Evolutionary conservation across 1,140 invertebrate species (phyloP).

Genomic region (Eufriesea mexicana): DNA sequence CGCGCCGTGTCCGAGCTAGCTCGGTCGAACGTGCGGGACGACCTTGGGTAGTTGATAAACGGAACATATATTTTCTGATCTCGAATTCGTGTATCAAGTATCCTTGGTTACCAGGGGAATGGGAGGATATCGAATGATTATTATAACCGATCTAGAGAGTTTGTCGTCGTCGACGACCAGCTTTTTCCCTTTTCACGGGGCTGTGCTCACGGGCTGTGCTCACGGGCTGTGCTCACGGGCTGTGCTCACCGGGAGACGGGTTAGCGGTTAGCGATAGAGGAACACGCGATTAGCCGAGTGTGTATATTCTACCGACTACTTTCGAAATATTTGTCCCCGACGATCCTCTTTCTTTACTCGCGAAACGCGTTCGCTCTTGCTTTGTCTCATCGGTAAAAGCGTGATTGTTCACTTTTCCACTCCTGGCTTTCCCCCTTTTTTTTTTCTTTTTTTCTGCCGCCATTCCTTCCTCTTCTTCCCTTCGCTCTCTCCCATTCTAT

Average conservation of each 20-base stretch:
- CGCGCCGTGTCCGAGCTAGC: too few relatives aligned
- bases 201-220: slow-evolving; percentile 2
- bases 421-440: neutral
- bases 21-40: neutral
- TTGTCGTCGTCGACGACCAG: neutral
- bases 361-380: neutral
- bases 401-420: slow-evolving; percentile 50
- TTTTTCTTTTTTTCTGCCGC: neutral
- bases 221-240: neutral
- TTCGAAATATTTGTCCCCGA: slow-evolving; percentile 26
- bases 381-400: slow-evolving; percentile 43
- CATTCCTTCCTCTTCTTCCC: neutral
- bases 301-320: neutral
- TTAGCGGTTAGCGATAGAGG: neutral
- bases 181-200: slow-evolving; percentile 4
- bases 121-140: neutral
- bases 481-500: neutral
- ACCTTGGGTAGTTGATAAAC: slow-evolving; percentile 20
- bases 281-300: slow-evolving; percentile 19
- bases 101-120: neutral
- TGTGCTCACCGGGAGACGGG: neutral
- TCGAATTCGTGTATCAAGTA: slow-evolving; percentile 19
- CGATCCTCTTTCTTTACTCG: slow-evolving; percentile 1
- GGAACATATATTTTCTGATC: slow-evolving; percentile 49
- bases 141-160: neutral